Conservation (phyloP, 2,113 vertebrate species). For the Dasyprocta punctata region DNA sequence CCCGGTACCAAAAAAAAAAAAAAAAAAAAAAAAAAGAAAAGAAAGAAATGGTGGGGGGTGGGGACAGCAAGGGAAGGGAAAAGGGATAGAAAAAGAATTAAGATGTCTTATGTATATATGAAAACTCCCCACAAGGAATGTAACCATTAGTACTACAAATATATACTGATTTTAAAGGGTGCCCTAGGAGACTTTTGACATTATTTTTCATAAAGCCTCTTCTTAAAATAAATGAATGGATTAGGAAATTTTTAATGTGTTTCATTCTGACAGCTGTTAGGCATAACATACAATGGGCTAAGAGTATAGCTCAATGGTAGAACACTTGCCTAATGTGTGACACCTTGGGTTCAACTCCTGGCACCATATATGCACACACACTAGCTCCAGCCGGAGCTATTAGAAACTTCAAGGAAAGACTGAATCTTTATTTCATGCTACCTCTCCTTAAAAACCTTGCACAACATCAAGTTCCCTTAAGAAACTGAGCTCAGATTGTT, state of each 20-base stretch:
- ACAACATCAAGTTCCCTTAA: conserved; percentile 43
- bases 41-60: background rate
- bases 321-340: background rate
- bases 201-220: background rate
- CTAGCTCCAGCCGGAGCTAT: background rate
- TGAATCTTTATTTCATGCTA: conserved; percentile 10
- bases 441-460: background rate
- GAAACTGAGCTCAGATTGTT: conserved; percentile 9
- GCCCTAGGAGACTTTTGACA: background rate
- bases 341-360: background rate
- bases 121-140: background rate
- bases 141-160: background rate
- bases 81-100: background rate
- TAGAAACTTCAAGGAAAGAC: conserved; percentile 21
- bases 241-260: conserved; percentile 7
- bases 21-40: background rate
- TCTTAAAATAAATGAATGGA: background rate
- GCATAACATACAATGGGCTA: background rate
- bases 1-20: too few species aligned
- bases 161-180: background rate
- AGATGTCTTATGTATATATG: background rate
- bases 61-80: background rate
- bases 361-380: background rate
- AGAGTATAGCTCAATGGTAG: background rate
- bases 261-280: conserved; percentile 1